These are phyloP conservation scores for Leptopilina boulardi DNA, from an alignment of 1,140 invertebrate species.

Conservation along the genomic window DNA sequence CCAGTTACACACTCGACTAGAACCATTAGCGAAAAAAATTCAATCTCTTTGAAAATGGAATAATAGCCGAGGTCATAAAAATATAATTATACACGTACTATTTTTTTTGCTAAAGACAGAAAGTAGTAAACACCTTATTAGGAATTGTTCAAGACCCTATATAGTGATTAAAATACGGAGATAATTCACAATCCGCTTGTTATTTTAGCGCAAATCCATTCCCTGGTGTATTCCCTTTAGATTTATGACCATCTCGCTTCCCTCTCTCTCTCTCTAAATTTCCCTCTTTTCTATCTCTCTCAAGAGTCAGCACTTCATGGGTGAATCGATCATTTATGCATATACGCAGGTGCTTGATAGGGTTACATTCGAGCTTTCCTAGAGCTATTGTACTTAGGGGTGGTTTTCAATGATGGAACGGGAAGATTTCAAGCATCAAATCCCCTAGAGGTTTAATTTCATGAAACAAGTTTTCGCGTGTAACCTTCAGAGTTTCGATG, in stretches of 20 bases:
- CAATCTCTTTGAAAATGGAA: neutral
- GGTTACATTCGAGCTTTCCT: constrained; percentile 25
- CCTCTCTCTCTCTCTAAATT: neutral
- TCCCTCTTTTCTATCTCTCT: neutral
- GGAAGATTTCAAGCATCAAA: constrained; percentile 20
- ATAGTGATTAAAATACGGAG: neutral
- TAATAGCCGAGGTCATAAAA: too few relatives aligned
- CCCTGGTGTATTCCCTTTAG: neutral
- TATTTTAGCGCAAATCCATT: constrained; percentile 5
- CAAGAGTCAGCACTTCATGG: constrained; percentile 8
- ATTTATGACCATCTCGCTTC: neutral
- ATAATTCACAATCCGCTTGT: constrained; percentile 6
- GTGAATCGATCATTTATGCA: constrained; percentile 9
- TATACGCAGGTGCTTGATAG: constrained; percentile 22
- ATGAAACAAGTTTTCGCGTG: constrained; percentile 28
- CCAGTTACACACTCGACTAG: too few relatives aligned
- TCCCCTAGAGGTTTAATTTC: constrained; percentile 28
- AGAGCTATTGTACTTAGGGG: constrained; percentile 22
- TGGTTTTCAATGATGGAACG: constrained; percentile 22
- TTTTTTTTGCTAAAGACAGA: constrained; percentile 1
- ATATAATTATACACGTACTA: neutral
- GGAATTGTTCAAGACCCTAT: neutral
- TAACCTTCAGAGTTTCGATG: constrained; percentile 26
- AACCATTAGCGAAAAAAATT: too few relatives aligned
- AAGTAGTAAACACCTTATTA: neutral